Base-by-base conservation (phyloP, 2,113 vertebrate genomes). In the Potamarius usumacintae region DNA sequence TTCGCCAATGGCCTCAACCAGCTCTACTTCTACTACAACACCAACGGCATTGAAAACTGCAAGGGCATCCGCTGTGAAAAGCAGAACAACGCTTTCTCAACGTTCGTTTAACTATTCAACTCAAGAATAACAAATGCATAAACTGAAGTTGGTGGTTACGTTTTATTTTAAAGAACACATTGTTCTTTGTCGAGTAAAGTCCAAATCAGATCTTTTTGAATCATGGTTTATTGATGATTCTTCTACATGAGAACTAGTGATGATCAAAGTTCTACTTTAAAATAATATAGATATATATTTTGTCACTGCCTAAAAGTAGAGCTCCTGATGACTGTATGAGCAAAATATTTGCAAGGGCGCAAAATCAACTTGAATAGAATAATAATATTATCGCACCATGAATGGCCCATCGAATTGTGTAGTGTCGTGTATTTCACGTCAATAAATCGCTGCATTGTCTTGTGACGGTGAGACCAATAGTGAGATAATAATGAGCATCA, bases 1-100 rank as follows among this genome's bases (percentile, higher is more conserved):
- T 99, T 99, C 90, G 98, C 98, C 89, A 99, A 99, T 85, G 98
- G 98, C 72, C 96, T 99, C 80, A 99, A 99, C 90, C 98, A 99
- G 87, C 94, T 99, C 55, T 99, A 99, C 92, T 99, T 97, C 92
- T 97, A 98, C 91, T 99, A 99, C 25, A 94, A 95, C 88, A 97
- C 94, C 2, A 89, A 94, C 0, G 92, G 90, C 25, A 69, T 74
- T 0, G 18, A 18, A 0, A 17, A 9, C 0, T 99, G 98, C 95
- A 97, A 95, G 92, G 98, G 98, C n/a, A 98, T 99, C 89, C 94
- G 98, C 58, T 99, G 98, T 84, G 93, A 92, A 86, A 91, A 94
- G 2, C 98, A 99, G 92, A 99, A 99, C 93, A 98, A 98, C 58
- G 98, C 98, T 50, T 99, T 99, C 94, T 97, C 98, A 90, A 99